Percentiles rank a stretch among this genome's conserved stretches.
phyloP scores from a whole-genome alignment of 2,888 invertebrate species.

The Embidobia sp. region DNA sequence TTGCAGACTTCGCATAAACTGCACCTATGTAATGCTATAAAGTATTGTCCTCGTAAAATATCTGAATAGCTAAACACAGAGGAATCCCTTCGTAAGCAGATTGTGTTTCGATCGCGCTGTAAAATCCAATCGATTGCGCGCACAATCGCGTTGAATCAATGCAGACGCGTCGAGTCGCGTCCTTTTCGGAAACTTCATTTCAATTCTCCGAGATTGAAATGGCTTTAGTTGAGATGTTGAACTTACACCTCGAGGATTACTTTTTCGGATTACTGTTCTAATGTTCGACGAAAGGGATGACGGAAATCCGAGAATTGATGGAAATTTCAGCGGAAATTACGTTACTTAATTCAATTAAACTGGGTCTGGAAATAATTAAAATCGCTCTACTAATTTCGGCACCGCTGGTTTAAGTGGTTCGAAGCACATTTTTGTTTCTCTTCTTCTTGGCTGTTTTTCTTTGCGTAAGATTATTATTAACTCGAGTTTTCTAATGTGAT shows the following conservation, averaged over 20 bases:
- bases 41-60: conserved; percentile 21
- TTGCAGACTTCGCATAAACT: conserved; percentile 10
- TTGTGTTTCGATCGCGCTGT: conserved; percentile 19
- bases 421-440: no score
- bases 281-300: conserved; percentile 6
- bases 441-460: no score
- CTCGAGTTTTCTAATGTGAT: no score
- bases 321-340: background rate
- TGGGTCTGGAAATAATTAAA: no score
- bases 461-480: no score
- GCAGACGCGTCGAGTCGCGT: conserved; percentile 9
- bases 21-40: conserved; percentile 11
- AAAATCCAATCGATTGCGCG: conserved; percentile 39
- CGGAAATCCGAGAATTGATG: background rate
- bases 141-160: conserved; percentile 28
- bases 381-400: no score
- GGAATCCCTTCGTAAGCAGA: conserved; percentile 21
- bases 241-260: conserved; percentile 36
- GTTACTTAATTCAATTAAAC: conserved; percentile 17
- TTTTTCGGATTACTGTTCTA: conserved; percentile 24
- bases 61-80: conserved; percentile 17
- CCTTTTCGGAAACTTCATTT: conserved; percentile 43
- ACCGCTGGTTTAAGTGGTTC: no score
- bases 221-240: conserved; percentile 8
- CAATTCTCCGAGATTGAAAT: conserved; percentile 20